These are phyloP conservation scores for Eudyptes chrysolophus DNA, from an alignment of 2,113 vertebrate species.

Conservation along the genomic window DNA sequence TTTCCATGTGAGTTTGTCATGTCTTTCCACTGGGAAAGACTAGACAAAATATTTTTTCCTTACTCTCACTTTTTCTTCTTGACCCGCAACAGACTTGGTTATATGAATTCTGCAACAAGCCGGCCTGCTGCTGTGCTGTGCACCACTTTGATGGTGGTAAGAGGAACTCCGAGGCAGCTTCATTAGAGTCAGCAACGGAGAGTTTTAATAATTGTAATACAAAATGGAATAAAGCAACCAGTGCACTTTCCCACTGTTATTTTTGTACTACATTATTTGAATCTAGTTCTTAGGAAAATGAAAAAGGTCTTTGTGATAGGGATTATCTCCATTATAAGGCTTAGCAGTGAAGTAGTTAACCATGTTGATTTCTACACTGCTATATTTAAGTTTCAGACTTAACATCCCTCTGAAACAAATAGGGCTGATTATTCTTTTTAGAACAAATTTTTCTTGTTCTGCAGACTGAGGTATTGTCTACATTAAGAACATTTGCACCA, in stretches of 20 bases:
- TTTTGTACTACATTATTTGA: not conserved
- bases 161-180: not conserved
- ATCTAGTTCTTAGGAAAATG: not conserved
- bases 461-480: slow-evolving; percentile 43
- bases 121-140: not conserved
- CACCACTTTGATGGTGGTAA: not conserved
- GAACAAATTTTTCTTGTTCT: slow-evolving; percentile 33
- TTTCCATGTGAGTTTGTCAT: not conserved
- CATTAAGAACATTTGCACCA: slow-evolving; percentile 46
- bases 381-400: slow-evolving; percentile 43
- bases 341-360: slow-evolving; percentile 46
- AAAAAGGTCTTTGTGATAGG: slow-evolving; percentile 1
- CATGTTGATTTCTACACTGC: slow-evolving; percentile 11
- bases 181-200: not conserved
- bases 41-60: not conserved
- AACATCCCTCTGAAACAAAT: slow-evolving; percentile 34
- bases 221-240: not conserved
- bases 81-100: not conserved
- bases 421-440: slow-evolving; percentile 40
- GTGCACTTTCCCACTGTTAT: not conserved
- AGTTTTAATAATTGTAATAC: not conserved
- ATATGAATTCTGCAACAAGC: not conserved
- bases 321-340: not conserved
- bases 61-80: not conserved
- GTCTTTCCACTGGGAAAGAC: not conserved